A percentile compares a stretch with the other conserved stretches of the same genome.
Conservation (phyloP, 2,797 vertebrate genomes). For the Buceros bicornis region DNA sequence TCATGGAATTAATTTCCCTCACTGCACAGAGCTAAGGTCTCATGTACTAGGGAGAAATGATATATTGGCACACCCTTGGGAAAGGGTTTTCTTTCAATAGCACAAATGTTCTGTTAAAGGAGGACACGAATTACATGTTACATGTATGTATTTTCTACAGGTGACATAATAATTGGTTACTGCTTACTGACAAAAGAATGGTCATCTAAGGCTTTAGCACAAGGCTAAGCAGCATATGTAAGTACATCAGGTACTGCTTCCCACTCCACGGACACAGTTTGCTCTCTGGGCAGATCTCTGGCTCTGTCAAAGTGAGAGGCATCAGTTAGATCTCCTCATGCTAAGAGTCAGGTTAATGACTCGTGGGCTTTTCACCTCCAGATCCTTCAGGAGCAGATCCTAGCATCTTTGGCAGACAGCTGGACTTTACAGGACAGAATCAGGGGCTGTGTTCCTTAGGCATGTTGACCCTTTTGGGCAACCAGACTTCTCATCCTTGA, state of each 20-base stretch:
- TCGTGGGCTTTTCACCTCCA: background rate
- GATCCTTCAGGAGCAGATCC: background rate
- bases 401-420: background rate
- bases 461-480: background rate
- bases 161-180: background rate
- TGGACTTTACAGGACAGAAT: background rate
- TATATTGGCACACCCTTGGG: background rate
- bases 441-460: fast-evolving
- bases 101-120: background rate
- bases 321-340: background rate
- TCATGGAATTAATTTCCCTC: background rate
- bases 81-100: background rate
- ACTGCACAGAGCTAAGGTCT: background rate
- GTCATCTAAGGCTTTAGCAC: background rate
- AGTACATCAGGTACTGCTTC: background rate
- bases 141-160: background rate
- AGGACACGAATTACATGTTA: background rate
- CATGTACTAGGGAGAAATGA: background rate
- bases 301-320: background rate
- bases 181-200: background rate
- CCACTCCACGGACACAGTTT: background rate
- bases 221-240: background rate
- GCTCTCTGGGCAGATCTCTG: background rate
- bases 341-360: background rate
- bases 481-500: fast-evolving